Evolutionary conservation across 2,888 invertebrate species (phyloP), one percentile per base, ranked within the genome.

Genomic region (Chorisops tibialis): DNA sequence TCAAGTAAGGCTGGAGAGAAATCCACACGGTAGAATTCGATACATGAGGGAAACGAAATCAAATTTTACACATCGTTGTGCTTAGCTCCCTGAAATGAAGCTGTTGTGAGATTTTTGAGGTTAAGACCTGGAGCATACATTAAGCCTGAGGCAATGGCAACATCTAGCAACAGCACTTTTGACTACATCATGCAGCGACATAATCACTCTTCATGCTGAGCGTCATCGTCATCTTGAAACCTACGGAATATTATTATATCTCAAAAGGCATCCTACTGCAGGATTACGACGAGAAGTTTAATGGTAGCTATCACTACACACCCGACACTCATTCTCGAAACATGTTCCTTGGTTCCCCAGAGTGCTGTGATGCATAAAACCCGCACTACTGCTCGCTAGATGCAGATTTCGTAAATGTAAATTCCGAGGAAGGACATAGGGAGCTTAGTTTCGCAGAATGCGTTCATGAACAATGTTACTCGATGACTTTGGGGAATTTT

Each of bases 31-130:
- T 21, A 43, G 45, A n/a, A 35, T 56, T 43, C 45, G 38, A 56
- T 56, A 45, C 56, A 16, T 24, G 43, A 24, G 30, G 45, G 43
- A 56, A 43, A 45, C 30, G 39, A 35, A 56, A 56, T 56, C 56
- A 56, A 56, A 56, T 56, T 56, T 56, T 45, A 56, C 56, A 56
- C 56, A 56, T 56, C 39, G 56, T 56, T 56, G 56, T 56, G 16
- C 56, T 38, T 45, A 45, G 11, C 41, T 48, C 48, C 19, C 22
- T 30, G 56, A 24, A 30, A 56, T 16, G 45, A 14, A 30, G 45
- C 21, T 12, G 56, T 30, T 45, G 19, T 45, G 18, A 22, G 41
- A 18, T 21, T 35, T 43, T 54, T 11, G 37, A 54, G 35, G 37
- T 19, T 54, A 54, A 54, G 41, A 41, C 39, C 43, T 54, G 12